Evolutionary conservation across 2,797 vertebrate genomes (phyloP).

Genomic region (Eidolon dupreanum): DNA sequence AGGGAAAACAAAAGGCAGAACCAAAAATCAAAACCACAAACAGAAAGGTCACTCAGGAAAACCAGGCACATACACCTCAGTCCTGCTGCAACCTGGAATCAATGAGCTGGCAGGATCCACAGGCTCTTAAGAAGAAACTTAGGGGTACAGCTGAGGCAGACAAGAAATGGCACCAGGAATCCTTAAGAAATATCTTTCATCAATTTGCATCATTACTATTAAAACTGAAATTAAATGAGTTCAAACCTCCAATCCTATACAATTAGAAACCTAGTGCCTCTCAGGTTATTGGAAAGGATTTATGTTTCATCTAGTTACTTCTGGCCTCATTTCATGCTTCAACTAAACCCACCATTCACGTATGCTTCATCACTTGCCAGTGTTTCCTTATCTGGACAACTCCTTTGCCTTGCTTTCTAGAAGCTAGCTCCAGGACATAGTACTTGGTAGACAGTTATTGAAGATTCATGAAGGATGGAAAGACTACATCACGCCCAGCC

Average conservation of each 20-base stretch:
- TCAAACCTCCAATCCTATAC: neutral
- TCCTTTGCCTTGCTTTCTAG: neutral
- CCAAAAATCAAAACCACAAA: neutral
- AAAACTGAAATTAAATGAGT: slow-evolving; percentile 13
- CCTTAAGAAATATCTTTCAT: neutral
- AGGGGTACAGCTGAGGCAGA: neutral
- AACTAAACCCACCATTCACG: neutral
- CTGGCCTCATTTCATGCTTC: neutral
- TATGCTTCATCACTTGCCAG: neutral
- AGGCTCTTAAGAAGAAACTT: neutral
- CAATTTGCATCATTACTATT: neutral
- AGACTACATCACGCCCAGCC: neutral
- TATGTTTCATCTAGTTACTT: neutral
- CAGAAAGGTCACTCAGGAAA: neutral
- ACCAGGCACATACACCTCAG: neutral
- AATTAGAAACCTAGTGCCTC: neutral
- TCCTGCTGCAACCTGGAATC: neutral
- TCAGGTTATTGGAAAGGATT: neutral
- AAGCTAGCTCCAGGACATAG: neutral
- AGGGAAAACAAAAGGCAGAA: neutral
- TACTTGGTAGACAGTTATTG: neutral
- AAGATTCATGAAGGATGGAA: neutral
- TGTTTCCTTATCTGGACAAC: neutral
- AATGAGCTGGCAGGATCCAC: neutral
- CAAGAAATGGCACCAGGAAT: neutral